A percentile compares a stretch with the other conserved stretches of the same genome.
Evolutionary conservation across 2,888 invertebrate species (phyloP).

Genomic region (Sphecodes monilicornis): DNA sequence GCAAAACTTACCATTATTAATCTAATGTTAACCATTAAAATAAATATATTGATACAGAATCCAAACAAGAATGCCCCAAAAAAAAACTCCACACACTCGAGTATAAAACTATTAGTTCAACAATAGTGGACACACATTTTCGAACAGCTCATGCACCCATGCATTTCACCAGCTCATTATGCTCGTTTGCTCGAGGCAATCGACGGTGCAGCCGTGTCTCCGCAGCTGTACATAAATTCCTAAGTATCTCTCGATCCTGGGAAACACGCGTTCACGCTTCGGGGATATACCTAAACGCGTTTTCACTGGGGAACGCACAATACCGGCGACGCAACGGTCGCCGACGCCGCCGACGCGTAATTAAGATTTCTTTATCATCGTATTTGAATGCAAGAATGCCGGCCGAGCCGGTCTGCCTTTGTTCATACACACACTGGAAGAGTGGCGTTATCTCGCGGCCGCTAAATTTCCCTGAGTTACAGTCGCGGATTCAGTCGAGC

Average conservation of each 20-base stretch:
- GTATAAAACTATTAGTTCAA: neutral
- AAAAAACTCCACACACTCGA: too few species aligned
- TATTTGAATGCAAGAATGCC: constrained; percentile 55
- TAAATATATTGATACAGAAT: too few species aligned
- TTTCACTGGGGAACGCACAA: neutral
- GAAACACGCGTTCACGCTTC: neutral
- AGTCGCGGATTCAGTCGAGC: constrained; percentile 71
- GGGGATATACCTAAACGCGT: neutral
- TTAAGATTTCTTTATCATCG: constrained; percentile 71
- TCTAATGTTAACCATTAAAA: too few species aligned
- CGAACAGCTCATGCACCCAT: neutral
- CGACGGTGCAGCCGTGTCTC: neutral
- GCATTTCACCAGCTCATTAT: neutral
- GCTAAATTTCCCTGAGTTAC: constrained; percentile 74
- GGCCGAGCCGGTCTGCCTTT: constrained; percentile 54
- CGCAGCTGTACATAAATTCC: neutral
- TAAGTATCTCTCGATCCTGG: neutral
- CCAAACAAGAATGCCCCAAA: too few species aligned
- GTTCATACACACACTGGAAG: constrained; percentile 55
- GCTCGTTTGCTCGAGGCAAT: constrained; percentile 3
- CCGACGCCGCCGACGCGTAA: constrained; percentile 45
- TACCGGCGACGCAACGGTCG: neutral
- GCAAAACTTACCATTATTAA: too few species aligned
- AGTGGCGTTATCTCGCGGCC: constrained; percentile 70
- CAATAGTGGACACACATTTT: neutral